phyloP scores from a whole-genome alignment of 2,888 invertebrate species.

The Mimas tiliae region DNA sequence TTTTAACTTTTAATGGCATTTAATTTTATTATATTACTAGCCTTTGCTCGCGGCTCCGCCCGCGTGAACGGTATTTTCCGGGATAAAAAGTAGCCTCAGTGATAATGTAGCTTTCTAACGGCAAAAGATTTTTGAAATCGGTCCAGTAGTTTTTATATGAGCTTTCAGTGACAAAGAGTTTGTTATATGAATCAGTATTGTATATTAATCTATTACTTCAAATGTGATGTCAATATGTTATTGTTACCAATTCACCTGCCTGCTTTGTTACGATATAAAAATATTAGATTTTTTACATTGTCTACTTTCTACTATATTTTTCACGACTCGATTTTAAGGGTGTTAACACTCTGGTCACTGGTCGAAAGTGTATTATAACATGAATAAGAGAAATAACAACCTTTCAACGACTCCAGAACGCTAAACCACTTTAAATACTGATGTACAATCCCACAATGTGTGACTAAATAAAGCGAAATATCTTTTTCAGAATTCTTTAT shows the following conservation, averaged over 20 bases:
- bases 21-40: background rate
- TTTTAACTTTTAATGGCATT: no score
- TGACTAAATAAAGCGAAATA: no score
- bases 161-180: constrained; percentile 4
- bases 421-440: background rate
- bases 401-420: no score
- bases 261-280: constrained; percentile 24
- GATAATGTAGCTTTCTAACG: no score
- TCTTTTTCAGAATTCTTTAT: no score
- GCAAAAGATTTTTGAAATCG: no score
- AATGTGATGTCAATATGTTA: background rate
- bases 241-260: background rate
- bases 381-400: no score
- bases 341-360: background rate
- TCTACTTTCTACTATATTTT: constrained; percentile 3
- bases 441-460: background rate
- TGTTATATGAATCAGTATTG: background rate
- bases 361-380: background rate
- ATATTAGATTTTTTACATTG: constrained; percentile 22
- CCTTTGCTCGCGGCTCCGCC: no score
- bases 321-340: background rate
- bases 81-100: no score
- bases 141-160: no score
- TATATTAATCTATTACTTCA: background rate
- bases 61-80: no score